Conservation (phyloP, 2,113 vertebrate genomes). For the Rhinopomastus cyanomelas region DNA sequence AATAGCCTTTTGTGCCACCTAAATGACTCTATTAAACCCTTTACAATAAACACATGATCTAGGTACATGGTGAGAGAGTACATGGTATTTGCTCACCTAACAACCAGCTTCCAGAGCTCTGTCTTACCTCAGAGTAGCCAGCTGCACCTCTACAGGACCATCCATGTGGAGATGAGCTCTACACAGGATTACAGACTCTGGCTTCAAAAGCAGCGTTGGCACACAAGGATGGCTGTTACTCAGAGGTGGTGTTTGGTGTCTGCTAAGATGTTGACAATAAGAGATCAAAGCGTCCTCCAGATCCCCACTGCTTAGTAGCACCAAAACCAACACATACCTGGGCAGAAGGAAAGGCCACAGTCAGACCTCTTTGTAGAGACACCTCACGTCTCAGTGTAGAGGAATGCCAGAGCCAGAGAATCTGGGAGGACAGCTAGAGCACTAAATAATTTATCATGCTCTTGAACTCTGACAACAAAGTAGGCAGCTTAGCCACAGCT, state of each 20-base stretch:
- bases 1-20: too few relatives aligned
- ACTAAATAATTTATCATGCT: neutral
- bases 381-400: rapidly evolving
- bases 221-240: neutral
- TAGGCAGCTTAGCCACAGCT: neutral
- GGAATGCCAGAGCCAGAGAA: neutral
- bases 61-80: neutral
- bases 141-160: neutral
- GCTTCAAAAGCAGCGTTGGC: neutral
- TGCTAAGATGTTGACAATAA: neutral
- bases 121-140: neutral
- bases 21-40: neutral
- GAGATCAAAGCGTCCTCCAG: neutral
- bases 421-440: neutral
- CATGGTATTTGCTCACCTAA: neutral
- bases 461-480: neutral
- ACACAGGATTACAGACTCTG: neutral
- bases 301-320: neutral
- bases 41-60: neutral
- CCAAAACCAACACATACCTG: neutral
- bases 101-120: neutral
- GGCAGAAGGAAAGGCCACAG: neutral
- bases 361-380: neutral
- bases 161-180: neutral
- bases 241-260: neutral